phyloP scores from a whole-genome alignment of 2,797 vertebrate species.

The Semaprochilodus insignis region DNA sequence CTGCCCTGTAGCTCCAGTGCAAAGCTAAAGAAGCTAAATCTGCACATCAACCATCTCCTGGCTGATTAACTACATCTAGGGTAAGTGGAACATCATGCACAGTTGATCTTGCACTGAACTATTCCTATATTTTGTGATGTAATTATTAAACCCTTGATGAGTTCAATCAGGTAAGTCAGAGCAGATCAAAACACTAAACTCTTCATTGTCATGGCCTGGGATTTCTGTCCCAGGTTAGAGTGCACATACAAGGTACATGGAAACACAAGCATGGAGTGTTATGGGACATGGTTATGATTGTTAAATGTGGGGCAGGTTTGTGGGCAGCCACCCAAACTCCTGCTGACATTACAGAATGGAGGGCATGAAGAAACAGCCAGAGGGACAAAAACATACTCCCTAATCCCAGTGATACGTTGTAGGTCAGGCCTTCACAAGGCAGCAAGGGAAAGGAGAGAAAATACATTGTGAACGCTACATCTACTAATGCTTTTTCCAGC shows the following conservation, averaged over 20 bases:
- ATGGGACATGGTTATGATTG: conserved; percentile 27
- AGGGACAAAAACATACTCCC: conserved; percentile 91
- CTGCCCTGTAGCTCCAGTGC: background rate
- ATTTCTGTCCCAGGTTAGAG: background rate
- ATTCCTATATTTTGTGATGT: background rate
- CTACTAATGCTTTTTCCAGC: background rate
- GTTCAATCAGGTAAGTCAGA: background rate
- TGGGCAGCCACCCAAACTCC: conserved; percentile 73
- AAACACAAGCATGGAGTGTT: conserved; percentile 1
- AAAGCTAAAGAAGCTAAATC: background rate
- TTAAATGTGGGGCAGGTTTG: conserved; percentile 63
- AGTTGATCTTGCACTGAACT: background rate
- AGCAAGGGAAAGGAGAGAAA: conserved; percentile 65
- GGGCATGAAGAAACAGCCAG: conserved; percentile 68
- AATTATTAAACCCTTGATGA: no score
- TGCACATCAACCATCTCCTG: background rate
- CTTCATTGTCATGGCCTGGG: background rate
- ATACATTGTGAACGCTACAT: conserved; percentile 36
- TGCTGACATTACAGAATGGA: conserved; percentile 64
- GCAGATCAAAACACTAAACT: background rate
- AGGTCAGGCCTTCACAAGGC: conserved; percentile 94
- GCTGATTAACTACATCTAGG: no score
- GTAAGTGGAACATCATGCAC: background rate
- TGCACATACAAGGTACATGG: background rate
- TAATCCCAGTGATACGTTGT: conserved; percentile 94